Percentiles rank a stretch among this genome's conserved stretches.
Evolutionary conservation across 2,888 invertebrate species (phyloP).

Genomic region (Saturnia japonica): DNA sequence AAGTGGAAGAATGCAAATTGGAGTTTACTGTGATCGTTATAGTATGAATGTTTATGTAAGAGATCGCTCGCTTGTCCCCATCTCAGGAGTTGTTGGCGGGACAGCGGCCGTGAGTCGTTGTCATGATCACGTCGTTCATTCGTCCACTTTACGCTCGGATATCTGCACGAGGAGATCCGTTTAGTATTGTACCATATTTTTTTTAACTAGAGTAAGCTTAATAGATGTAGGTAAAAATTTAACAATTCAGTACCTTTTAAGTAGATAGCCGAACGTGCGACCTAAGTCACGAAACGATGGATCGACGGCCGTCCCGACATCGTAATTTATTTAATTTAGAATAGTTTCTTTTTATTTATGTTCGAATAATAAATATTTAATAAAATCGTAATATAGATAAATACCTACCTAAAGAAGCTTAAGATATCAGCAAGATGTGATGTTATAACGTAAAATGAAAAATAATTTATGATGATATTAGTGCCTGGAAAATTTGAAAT

Average conservation of each 20-base stretch:
- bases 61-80: constrained; percentile 79
- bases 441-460: constrained; percentile 59
- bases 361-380: constrained; percentile 73
- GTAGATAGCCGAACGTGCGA: constrained; percentile 81
- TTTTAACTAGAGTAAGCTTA: constrained; percentile 74
- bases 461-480: constrained; percentile 59
- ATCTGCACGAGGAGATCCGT: constrained; percentile 60
- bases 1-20: constrained; percentile 69
- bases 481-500: constrained; percentile 65
- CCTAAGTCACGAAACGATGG: constrained; percentile 80
- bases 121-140: constrained; percentile 79
- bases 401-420: constrained; percentile 52
- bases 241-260: constrained; percentile 79
- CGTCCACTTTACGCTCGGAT: constrained; percentile 77
- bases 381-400: constrained; percentile 68
- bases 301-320: constrained; percentile 81
- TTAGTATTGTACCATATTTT: constrained; percentile 79
- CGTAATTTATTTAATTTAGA: constrained; percentile 80
- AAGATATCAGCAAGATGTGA: constrained; percentile 63
- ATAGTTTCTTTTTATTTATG: constrained; percentile 72
- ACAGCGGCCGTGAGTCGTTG: constrained; percentile 75
- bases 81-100: constrained; percentile 72
- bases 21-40: constrained; percentile 50
- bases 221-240: constrained; percentile 77
- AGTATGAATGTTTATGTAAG: constrained; percentile 49